Base-by-base conservation (phyloP, 2,113 vertebrate genomes). In the Regulus satrapa region DNA sequence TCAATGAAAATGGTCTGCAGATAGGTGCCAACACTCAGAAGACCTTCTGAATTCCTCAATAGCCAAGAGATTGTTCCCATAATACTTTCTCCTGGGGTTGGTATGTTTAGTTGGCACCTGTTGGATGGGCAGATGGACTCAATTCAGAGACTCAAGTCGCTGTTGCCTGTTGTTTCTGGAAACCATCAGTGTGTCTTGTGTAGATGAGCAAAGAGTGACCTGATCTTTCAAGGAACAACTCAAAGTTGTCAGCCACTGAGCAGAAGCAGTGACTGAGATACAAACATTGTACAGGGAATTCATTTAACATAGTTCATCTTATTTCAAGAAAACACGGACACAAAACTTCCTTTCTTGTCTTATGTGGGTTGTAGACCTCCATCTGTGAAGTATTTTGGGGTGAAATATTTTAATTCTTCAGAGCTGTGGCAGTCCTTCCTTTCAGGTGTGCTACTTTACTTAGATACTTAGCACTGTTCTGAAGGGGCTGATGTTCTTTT, bases 71-170 rank as follows among this genome's bases (percentile, higher is more conserved):
- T 16, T 67, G 14, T 63, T 90, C 90, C 48, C 24, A 21, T 49
- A 29, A 75, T 46, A 34, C 28, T 62, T 29, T 79, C 13, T 79
- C 45, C 14, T 52, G 18, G 9, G 28, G 4, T 12, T 82, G 34
- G 14, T 46, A 1, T 26, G 28, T 59, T 74, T 54, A 52, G 17
- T 63, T 58, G 48, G 31, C 21, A 43, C 18, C 10, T 0, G 0
- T 18, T 81, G 46, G 48, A 32, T 43, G 52, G 56, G 43, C 36
- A 55, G 31, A 51, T 59, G 36, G 24, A 75, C 12, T 82, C 34
- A 55, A 6, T 81, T 78, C 46, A 58, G 48, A 91, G 73, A 59
- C 32, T 18, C 43, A 34, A 52, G 40, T 43, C 56, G 36, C n/a
- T 56, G 31, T 64, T 73, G 61, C 34, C 49, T 91, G 15, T 58